phyloP scores from a whole-genome alignment of 2,888 invertebrate species.

The Phyllotreta striolata region DNA sequence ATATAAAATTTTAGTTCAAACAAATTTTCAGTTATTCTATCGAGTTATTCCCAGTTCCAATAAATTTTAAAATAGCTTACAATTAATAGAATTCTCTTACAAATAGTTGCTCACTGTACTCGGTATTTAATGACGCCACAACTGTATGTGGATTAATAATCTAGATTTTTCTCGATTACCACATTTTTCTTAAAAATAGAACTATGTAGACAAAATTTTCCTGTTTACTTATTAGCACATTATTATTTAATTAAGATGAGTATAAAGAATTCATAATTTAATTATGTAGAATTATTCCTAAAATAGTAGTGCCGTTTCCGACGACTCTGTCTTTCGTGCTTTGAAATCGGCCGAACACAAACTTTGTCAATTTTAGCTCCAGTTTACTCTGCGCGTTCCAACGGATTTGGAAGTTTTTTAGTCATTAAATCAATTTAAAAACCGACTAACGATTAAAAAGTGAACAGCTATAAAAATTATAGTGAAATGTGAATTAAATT shows the following conservation, averaged over 20 bases:
- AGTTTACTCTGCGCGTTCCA: constrained; percentile 46
- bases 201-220: too few species aligned
- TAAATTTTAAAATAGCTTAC: too few species aligned
- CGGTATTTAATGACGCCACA: too few species aligned
- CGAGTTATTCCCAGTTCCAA: too few species aligned
- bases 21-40: too few species aligned
- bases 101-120: too few species aligned
- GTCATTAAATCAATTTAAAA: constrained; percentile 37
- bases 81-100: too few species aligned
- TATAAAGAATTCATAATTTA: neutral
- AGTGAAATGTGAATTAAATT: constrained; percentile 40
- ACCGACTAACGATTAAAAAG: constrained; percentile 39
- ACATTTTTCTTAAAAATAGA: too few species aligned
- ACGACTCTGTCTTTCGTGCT: constrained; percentile 24
- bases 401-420: constrained; percentile 44
- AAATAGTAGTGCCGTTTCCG: constrained; percentile 12
- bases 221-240: neutral
- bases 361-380: constrained; percentile 52
- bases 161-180: too few species aligned
- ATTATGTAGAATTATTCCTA: neutral
- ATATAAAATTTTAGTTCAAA: too few species aligned
- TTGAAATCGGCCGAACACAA: constrained; percentile 32
- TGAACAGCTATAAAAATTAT: constrained; percentile 36
- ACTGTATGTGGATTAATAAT: too few species aligned
- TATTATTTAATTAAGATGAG: neutral